phyloP scores from a whole-genome alignment of 2,113 vertebrate genomes.

The Ascaphus truei region DNA sequence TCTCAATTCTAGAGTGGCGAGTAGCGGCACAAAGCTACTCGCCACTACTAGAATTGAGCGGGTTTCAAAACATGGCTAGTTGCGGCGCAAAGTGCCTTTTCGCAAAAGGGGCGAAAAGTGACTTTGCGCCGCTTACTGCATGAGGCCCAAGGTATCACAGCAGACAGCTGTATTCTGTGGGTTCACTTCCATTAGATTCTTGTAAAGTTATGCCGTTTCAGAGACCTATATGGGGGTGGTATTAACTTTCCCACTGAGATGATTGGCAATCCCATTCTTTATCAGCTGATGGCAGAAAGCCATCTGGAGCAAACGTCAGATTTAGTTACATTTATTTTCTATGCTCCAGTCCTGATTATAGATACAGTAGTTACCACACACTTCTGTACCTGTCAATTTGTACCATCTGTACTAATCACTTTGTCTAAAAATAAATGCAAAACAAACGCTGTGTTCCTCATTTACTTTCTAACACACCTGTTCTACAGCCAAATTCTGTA shows the following conservation, averaged over 20 bases:
- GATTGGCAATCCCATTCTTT: conserved; percentile 4
- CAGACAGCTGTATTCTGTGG: background rate
- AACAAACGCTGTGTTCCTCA: background rate
- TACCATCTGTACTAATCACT: background rate
- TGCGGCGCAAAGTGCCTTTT: no score
- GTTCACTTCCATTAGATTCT: background rate
- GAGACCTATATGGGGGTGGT: background rate
- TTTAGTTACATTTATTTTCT: background rate
- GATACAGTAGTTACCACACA: background rate
- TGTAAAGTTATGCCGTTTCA: background rate
- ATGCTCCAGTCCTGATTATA: background rate
- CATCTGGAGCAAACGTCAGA: background rate
- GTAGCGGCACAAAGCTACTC: no score
- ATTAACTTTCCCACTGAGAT: background rate
- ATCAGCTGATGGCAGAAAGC: background rate
- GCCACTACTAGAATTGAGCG: no score
- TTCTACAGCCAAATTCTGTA: background rate
- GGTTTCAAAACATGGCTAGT: no score
- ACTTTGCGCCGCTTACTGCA: no score
- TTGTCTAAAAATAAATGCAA: background rate
- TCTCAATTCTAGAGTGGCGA: no score
- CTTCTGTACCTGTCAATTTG: background rate
- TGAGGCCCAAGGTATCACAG: background rate
- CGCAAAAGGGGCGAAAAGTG: no score
- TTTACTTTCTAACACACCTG: background rate